phyloP scores from a whole-genome alignment of 2,797 vertebrate genomes.

The Malurus leucopterus region DNA sequence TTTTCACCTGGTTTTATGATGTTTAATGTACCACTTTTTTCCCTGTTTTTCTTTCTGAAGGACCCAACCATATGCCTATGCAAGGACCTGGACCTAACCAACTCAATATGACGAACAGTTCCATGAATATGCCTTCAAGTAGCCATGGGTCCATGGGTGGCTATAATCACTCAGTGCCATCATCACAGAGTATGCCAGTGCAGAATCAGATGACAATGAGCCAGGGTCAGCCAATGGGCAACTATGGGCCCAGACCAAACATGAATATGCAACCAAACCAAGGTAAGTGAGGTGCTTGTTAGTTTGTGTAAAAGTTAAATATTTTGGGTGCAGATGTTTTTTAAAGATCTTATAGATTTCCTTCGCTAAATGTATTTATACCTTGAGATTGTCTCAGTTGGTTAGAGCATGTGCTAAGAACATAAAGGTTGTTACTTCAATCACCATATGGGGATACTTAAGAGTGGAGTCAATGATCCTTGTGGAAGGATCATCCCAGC shows the following conservation, averaged over 20 bases:
- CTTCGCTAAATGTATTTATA: background rate
- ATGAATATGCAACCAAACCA: slow-evolving; percentile 97
- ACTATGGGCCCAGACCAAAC: slow-evolving; percentile 93
- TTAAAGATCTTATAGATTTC: background rate
- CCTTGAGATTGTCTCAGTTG: background rate
- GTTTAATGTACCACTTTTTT: background rate
- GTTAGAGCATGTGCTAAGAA: background rate
- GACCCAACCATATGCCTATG: slow-evolving; percentile 96
- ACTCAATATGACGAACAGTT: slow-evolving; percentile 89
- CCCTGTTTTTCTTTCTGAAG: slow-evolving; percentile 69
- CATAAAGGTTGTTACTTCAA: background rate
- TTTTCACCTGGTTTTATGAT: background rate
- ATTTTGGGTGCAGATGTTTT: background rate
- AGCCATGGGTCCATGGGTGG: slow-evolving; percentile 94
- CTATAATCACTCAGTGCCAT: slow-evolving; percentile 92
- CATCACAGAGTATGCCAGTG: slow-evolving; percentile 90
- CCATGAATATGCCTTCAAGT: slow-evolving; percentile 94
- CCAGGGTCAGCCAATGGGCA: slow-evolving; percentile 95
- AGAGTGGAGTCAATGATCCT: background rate
- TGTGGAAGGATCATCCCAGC: background rate
- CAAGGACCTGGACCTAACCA: slow-evolving; percentile 95
- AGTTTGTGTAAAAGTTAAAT: background rate
- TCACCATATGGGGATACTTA: background rate
- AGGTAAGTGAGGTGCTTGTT: slow-evolving; percentile 71
- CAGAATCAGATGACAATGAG: slow-evolving; percentile 97